Evolutionary conservation across 1,140 invertebrate species (phyloP).

Genomic region (Sogatella furcifera): DNA sequence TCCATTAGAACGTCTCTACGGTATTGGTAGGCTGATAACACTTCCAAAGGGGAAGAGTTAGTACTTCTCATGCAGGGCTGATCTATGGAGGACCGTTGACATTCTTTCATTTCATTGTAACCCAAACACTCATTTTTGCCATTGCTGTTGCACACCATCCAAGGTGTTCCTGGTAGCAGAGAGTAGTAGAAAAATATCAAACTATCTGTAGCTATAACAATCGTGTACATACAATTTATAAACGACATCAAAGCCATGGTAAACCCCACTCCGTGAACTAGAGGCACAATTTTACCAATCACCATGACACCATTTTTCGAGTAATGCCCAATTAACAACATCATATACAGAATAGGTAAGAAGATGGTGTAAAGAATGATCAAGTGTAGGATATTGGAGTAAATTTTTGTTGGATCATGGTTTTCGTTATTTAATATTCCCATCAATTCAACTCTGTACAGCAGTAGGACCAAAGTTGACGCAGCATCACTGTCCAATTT

Average conservation of each 20-base stretch:
- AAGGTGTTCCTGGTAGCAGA: neutral
- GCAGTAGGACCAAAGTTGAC: neutral
- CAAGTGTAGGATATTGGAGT: neutral
- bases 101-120: no score
- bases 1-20: no score
- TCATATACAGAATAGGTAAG: neutral
- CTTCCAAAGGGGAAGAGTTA: no score
- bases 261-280: neutral
- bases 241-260: neutral
- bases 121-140: no score
- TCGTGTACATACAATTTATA: neutral
- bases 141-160: neutral
- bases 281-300: neutral
- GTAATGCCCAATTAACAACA: neutral
- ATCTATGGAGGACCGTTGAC: no score
- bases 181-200: neutral
- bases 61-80: no score
- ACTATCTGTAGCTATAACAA: neutral
- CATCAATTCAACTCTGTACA: neutral
- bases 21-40: no score
- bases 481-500: neutral
- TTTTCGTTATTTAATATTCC: neutral
- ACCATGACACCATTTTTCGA: neutral
- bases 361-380: neutral
- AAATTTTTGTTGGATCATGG: neutral